A percentile compares a stretch with the other conserved stretches of the same genome.
phyloP scores from a whole-genome alignment of 2,113 vertebrate species.

The Zosterops borbonicus region DNA sequence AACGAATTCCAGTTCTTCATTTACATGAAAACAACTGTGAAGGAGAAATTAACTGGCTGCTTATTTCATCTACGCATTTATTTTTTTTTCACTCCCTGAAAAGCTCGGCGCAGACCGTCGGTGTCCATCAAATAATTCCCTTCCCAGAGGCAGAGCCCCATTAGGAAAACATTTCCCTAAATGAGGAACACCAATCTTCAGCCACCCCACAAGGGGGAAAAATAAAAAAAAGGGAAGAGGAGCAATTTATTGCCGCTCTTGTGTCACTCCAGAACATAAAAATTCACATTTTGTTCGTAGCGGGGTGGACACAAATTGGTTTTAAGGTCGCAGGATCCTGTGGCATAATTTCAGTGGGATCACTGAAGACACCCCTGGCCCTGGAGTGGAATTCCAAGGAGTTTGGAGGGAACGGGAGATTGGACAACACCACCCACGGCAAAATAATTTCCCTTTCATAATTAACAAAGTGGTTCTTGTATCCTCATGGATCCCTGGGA shows the following conservation, averaged over 20 bases:
- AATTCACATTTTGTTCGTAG: background rate
- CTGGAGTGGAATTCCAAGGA: background rate
- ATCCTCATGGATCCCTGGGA: accelerated
- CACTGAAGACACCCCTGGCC: background rate
- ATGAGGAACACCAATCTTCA: background rate
- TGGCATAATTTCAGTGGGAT: background rate
- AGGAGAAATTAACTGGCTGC: conserved; percentile 42
- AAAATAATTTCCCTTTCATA: background rate
- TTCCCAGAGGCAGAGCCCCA: background rate
- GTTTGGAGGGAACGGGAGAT: background rate
- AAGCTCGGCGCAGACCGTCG: background rate
- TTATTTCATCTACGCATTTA: background rate
- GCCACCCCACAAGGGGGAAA: background rate
- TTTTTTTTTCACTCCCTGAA: background rate
- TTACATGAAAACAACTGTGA: conserved; percentile 40
- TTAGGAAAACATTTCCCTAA: background rate
- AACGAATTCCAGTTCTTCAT: conserved; percentile 37
- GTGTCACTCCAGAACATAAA: background rate
- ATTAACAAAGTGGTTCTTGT: accelerated
- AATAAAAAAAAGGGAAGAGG: background rate
- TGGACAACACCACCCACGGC: background rate
- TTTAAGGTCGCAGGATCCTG: accelerated
- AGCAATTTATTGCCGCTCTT: background rate
- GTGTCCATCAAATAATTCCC: background rate
- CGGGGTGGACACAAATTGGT: background rate